Conservation (phyloP, 2,113 vertebrate genomes). For the Chauna torquata region DNA sequence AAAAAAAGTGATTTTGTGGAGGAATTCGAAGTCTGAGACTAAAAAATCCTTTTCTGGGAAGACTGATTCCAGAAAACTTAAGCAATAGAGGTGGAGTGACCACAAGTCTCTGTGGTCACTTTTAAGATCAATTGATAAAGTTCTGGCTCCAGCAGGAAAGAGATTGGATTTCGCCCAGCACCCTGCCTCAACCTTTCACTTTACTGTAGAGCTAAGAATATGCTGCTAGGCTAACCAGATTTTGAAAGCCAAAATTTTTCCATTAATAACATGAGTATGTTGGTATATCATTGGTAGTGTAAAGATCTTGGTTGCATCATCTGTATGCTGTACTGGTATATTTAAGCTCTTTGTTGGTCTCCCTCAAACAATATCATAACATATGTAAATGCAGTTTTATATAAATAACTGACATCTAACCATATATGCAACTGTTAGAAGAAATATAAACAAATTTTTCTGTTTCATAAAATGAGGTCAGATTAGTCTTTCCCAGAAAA, state of each 20-base stretch:
- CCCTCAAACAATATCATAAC: background rate
- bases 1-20: background rate
- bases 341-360: background rate
- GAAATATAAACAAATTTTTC: background rate
- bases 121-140: background rate
- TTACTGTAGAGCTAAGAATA: background rate
- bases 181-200: background rate
- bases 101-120: background rate
- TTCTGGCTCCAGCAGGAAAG: background rate
- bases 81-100: background rate
- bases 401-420: background rate
- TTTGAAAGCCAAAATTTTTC: background rate
- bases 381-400: background rate
- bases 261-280: background rate
- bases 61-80: slow-evolving; percentile 2
- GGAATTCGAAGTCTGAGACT: background rate
- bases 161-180: background rate
- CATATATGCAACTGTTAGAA: background rate
- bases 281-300: background rate
- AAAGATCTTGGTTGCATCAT: background rate
- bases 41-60: slow-evolving; percentile 29
- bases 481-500: background rate
- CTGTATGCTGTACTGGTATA: background rate
- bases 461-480: background rate
- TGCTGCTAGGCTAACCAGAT: background rate